A percentile compares a stretch with the other conserved stretches of the same genome.
These are phyloP conservation scores for Monopterus albus DNA, from an alignment of 2,113 vertebrate species.

Conservation along the genomic window DNA sequence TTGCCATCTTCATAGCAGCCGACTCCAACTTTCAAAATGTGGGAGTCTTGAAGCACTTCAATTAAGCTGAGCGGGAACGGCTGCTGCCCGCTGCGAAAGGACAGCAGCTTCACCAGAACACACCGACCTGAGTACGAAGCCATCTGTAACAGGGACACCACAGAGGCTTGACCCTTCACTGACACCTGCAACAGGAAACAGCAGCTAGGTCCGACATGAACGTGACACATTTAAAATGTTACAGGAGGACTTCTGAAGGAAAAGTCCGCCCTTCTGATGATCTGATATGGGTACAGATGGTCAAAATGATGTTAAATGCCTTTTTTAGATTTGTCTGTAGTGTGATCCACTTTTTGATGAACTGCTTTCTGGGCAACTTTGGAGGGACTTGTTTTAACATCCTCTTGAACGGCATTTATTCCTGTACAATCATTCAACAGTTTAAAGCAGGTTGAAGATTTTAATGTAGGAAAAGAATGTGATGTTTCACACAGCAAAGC, in stretches of 20 bases:
- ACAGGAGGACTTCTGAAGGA: background rate
- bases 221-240: background rate
- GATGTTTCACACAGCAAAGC: no score
- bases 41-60: conserved; percentile 85
- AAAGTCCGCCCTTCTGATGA: conserved; percentile 25
- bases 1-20: conserved; percentile 93
- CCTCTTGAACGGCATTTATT: no score
- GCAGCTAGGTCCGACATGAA: background rate
- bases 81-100: conserved; percentile 76
- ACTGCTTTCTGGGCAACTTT: no score
- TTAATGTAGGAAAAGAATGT: no score
- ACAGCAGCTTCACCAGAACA: conserved; percentile 87
- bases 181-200: conserved; percentile 83
- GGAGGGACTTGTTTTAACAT: no score
- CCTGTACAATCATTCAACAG: no score
- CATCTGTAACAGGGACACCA: conserved; percentile 92
- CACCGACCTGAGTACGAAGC: conserved; percentile 90
- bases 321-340: no score
- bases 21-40: conserved; percentile 93
- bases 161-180: conserved; percentile 83
- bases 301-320: no score
- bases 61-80: conserved; percentile 85
- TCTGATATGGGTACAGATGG: no score
- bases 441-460: no score
- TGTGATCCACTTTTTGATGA: no score